Evolutionary conservation across 1,140 invertebrate genomes (phyloP).

Genomic region (Magallana ariakensis): DNA sequence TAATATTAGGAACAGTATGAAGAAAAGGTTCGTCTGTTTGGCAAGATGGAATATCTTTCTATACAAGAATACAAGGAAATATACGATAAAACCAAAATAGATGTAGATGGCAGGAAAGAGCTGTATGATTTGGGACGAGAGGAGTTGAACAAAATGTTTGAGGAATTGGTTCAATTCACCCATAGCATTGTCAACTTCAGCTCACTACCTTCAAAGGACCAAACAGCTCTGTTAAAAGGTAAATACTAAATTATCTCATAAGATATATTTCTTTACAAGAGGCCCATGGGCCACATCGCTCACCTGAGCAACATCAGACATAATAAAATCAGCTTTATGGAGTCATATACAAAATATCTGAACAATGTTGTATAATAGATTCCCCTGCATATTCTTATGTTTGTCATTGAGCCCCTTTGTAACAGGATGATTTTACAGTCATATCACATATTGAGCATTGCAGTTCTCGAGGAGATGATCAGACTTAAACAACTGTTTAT

Average conservation of each 20-base stretch:
- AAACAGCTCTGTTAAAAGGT: conserved; percentile 41
- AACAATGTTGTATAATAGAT: too few relatives aligned
- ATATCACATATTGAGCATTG: too few relatives aligned
- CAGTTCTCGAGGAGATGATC: too few relatives aligned
- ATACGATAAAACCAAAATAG: conserved; percentile 29
- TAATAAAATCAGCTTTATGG: too few relatives aligned
- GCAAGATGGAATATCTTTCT: conserved; percentile 28
- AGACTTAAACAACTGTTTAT: too few relatives aligned
- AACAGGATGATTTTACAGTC: too few relatives aligned
- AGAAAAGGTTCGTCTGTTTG: conserved; percentile 26
- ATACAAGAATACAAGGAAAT: conserved; percentile 39
- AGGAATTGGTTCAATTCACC: conserved; percentile 33
- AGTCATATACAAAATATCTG: too few relatives aligned
- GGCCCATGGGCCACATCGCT: too few relatives aligned
- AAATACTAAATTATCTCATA: not conserved
- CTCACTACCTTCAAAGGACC: conserved; percentile 15
- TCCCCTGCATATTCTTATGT: too few relatives aligned
- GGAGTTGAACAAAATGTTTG: conserved; percentile 22
- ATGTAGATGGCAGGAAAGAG: conserved; percentile 22
- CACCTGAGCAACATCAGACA: too few relatives aligned
- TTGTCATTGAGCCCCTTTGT: too few relatives aligned
- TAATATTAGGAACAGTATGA: conserved; percentile 17
- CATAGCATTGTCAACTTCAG: conserved; percentile 23
- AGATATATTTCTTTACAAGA: too few relatives aligned
- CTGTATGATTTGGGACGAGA: not conserved